Evolutionary conservation across 2,888 invertebrate genomes (phyloP).

Genomic region (Pyrrhia umbra): DNA sequence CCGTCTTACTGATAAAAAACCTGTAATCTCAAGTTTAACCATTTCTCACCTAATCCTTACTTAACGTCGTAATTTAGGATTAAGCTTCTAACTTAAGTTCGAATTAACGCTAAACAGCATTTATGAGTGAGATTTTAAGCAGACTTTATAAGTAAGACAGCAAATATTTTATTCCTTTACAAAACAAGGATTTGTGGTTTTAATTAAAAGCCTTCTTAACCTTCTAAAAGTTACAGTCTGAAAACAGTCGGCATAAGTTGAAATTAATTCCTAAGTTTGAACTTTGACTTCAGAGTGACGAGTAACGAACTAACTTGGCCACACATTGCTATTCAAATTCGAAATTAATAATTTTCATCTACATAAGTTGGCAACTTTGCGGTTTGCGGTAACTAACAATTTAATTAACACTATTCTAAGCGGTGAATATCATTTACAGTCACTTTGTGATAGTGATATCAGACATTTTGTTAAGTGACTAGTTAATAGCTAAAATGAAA

Average conservation of each 20-base stretch:
- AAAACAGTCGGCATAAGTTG: background rate
- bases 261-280: slow-evolving; percentile 12
- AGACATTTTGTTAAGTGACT: no score
- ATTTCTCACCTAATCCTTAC: no score
- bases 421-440: background rate
- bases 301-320: slow-evolving; percentile 15
- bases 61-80: no score
- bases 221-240: background rate
- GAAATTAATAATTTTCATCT: slow-evolving; percentile 33
- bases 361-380: slow-evolving; percentile 11
- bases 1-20: no score
- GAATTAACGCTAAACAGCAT: no score
- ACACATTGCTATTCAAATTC: slow-evolving; percentile 8
- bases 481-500: no score
- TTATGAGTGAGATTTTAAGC: no score
- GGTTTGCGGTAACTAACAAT: slow-evolving; percentile 25
- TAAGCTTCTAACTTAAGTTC: no score
- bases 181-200: background rate
- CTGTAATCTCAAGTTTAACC: no score
- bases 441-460: no score
- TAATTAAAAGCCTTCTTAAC: background rate
- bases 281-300: slow-evolving; percentile 1
- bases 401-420: slow-evolving; percentile 27
- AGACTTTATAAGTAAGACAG: background rate
- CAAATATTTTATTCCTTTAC: background rate